A percentile compares a stretch with the other conserved stretches of the same genome.
Conservation (phyloP, 1,140 invertebrate genomes). For the Drosophila ogumai region DNA sequence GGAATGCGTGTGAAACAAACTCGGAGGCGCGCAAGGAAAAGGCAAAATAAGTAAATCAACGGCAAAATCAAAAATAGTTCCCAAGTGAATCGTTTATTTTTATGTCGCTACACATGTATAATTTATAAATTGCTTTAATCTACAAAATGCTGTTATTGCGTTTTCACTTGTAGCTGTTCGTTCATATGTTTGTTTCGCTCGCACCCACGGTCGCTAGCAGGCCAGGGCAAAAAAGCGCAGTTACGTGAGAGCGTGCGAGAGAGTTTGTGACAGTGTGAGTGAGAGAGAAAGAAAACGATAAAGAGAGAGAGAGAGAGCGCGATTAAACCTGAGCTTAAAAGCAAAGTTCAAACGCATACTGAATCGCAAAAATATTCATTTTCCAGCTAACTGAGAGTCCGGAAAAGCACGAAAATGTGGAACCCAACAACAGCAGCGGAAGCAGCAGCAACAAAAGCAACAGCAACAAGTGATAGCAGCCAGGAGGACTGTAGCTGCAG, state of each 20-base stretch:
- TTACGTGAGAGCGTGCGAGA: conserved; percentile 61
- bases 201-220: conserved; percentile 25
- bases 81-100: conserved; percentile 29
- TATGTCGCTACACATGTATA: conserved; percentile 45
- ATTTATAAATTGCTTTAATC: conserved; percentile 51
- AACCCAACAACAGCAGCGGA: conserved; percentile 68
- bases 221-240: conserved; percentile 54
- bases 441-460: conserved; percentile 60
- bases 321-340: conserved; percentile 55
- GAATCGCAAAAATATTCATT: conserved; percentile 44
- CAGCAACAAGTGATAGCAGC: conserved; percentile 77
- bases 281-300: conserved; percentile 18
- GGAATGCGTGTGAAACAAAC: conserved; percentile 61
- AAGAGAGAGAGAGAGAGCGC: conserved; percentile 9
- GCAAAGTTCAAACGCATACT: conserved; percentile 53
- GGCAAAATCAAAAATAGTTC: conserved; percentile 25
- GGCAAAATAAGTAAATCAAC: conserved; percentile 14
- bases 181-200: conserved; percentile 70
- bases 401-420: conserved; percentile 81
- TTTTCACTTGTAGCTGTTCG: conserved; percentile 65
- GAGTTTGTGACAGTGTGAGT: conserved; percentile 23
- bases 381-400: conserved; percentile 58
- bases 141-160: conserved; percentile 66
- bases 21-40: conserved; percentile 32
- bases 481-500: conserved; percentile 60